Evolutionary conservation across 2,113 vertebrate genomes (phyloP).

Genomic region (Rhodinocichla rosea): DNA sequence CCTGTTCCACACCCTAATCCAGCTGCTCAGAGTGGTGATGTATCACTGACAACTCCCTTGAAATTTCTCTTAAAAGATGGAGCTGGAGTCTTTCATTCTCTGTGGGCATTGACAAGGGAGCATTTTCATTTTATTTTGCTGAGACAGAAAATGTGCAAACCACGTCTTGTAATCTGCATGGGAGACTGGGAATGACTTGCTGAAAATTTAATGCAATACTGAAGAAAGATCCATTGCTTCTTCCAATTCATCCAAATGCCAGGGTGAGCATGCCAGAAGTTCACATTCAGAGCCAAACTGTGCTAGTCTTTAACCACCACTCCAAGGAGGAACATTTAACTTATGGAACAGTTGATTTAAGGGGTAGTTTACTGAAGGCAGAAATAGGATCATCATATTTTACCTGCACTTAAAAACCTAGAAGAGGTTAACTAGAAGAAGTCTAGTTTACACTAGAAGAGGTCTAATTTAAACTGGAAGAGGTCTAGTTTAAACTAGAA

Average conservation of each 20-base stretch:
- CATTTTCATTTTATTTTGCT: background rate
- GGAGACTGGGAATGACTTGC: background rate
- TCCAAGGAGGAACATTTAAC: background rate
- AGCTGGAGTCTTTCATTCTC: background rate
- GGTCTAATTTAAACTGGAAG: too few species aligned
- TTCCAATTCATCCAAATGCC: background rate
- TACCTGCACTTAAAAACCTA: background rate
- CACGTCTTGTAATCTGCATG: background rate
- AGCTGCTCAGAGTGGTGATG: background rate
- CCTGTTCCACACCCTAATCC: slow-evolving; percentile 23
- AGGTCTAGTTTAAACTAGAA: too few species aligned
- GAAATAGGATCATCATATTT: background rate
- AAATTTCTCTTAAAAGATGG: background rate
- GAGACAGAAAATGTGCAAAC: background rate
- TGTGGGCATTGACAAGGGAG: background rate
- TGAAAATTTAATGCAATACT: background rate
- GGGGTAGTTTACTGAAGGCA: background rate
- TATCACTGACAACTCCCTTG: background rate
- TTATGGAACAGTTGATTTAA: fast-evolving
- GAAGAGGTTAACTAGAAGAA: too few species aligned
- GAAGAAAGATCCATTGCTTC: background rate
- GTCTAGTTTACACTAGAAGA: too few species aligned
- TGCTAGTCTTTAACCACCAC: background rate
- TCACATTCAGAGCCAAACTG: background rate
- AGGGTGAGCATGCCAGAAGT: background rate